phyloP scores from a whole-genome alignment of 2,113 vertebrate species.

The Centropus unirufus region DNA sequence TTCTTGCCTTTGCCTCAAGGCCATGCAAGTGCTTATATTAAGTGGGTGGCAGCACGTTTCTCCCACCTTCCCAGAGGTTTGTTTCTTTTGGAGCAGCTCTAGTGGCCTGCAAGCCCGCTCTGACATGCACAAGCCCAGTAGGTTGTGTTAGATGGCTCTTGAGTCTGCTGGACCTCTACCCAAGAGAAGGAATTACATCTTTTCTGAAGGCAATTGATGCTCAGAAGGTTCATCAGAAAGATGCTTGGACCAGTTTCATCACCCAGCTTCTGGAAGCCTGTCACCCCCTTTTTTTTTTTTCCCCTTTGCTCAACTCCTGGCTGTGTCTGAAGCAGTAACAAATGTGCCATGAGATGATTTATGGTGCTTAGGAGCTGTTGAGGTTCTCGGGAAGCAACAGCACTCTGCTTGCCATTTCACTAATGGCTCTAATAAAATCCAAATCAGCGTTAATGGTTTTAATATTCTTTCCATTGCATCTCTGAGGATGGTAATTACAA shows the following conservation, averaged over 20 bases:
- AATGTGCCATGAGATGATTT: not conserved
- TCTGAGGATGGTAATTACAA: not conserved
- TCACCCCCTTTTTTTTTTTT: not conserved
- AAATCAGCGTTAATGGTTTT: conserved; percentile 41
- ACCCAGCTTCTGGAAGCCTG: not conserved
- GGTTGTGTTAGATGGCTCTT: not conserved
- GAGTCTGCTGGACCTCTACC: not conserved
- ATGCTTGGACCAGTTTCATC: not conserved
- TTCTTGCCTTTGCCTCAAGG: too few relatives aligned
- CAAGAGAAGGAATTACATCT: not conserved
- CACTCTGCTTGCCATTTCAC: not conserved
- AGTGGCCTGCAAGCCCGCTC: not conserved
- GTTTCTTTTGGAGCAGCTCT: too few relatives aligned
- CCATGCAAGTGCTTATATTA: too few relatives aligned
- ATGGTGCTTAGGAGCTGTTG: not conserved
- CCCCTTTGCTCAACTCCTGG: not conserved
- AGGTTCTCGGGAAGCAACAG: not conserved
- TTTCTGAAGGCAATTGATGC: not conserved
- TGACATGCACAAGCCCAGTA: accelerated
- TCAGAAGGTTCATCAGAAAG: not conserved
- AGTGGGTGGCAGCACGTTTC: too few relatives aligned
- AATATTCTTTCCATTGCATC: conserved; percentile 30
- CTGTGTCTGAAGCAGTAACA: not conserved
- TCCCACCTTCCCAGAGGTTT: too few relatives aligned
- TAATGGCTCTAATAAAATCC: conserved; percentile 50